Conservation (phyloP, 2,888 invertebrate genomes). For the Brachypterus glaber region DNA sequence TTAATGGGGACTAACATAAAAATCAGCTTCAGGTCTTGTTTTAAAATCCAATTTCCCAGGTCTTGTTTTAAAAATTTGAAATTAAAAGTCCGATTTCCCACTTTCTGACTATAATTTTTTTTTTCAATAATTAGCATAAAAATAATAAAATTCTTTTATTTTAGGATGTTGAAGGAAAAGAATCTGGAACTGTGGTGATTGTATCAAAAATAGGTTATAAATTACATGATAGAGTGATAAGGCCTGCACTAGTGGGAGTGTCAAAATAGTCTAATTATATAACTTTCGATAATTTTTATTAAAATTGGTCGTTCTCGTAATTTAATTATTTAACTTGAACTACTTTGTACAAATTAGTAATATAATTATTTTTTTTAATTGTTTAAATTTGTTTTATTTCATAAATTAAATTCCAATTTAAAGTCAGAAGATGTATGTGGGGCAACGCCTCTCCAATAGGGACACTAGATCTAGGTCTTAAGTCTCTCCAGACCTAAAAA, state of each 20-base stretch:
- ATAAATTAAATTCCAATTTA: too few species aligned
- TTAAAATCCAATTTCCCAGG: too few species aligned
- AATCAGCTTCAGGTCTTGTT: too few species aligned
- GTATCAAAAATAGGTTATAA: conserved; percentile 96
- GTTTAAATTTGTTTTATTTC: too few species aligned
- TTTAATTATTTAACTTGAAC: conserved; percentile 17
- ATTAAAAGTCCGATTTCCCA: too few species aligned
- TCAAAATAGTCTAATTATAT: conserved; percentile 49
- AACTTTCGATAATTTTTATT: conserved; percentile 8
- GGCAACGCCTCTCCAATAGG: too few species aligned
- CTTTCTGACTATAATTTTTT: too few species aligned
- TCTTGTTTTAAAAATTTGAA: too few species aligned
- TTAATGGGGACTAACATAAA: too few species aligned
- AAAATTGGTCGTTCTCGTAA: conserved; percentile 16
- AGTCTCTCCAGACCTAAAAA: too few species aligned
- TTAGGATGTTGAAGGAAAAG: conserved; percentile 66
- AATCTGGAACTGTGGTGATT: conserved; percentile 79
- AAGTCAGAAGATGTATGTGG: too few species aligned
- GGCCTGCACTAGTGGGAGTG: conserved; percentile 95
- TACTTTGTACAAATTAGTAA: conserved; percentile 7
- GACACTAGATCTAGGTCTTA: too few species aligned
- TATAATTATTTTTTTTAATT: conserved; percentile 15
- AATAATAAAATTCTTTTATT: conserved; percentile 24
- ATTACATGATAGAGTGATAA: conserved; percentile 83
- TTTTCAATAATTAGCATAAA: background rate